Conservation (phyloP, 1,140 invertebrate genomes). For the Lanistes nyassanus region DNA sequence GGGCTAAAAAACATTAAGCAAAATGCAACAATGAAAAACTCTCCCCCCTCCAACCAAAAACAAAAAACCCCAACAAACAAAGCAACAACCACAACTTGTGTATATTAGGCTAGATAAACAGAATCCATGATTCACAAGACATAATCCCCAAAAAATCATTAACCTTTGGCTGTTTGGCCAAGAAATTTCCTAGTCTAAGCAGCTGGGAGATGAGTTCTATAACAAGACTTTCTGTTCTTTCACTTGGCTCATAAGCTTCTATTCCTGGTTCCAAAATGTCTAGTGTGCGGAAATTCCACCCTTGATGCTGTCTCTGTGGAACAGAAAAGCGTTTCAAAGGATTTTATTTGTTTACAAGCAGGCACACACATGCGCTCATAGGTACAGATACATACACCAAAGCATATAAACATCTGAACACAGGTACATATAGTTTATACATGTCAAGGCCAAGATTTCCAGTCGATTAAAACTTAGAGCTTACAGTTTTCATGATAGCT, state of each 20-base stretch:
- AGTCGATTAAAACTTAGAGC: not conserved
- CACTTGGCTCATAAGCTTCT: conserved; percentile 53
- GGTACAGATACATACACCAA: not conserved
- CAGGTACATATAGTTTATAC: not conserved
- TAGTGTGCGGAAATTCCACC: conserved; percentile 53
- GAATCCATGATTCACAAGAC: not conserved
- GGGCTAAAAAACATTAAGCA: not conserved
- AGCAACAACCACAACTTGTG: not conserved
- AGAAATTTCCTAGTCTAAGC: conserved; percentile 53
- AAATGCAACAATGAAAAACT: not conserved
- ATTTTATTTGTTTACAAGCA: not conserved
- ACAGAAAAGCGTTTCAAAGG: not conserved
- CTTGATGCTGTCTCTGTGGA: conserved; percentile 42
- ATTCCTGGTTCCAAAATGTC: conserved; percentile 59
- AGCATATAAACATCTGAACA: not conserved
- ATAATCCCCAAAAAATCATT: not conserved
- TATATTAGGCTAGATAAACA: no score
- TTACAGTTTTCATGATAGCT: no score
- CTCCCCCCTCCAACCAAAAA: not conserved
- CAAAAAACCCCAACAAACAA: not conserved
- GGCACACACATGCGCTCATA: not conserved
- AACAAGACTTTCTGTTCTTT: conserved; percentile 52
- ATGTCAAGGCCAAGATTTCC: not conserved
- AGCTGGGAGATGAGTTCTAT: conserved; percentile 57
- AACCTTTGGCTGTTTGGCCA: conserved; percentile 60